Base-by-base conservation (phyloP, 2,888 invertebrate species). In the Thalpophila matura region DNA sequence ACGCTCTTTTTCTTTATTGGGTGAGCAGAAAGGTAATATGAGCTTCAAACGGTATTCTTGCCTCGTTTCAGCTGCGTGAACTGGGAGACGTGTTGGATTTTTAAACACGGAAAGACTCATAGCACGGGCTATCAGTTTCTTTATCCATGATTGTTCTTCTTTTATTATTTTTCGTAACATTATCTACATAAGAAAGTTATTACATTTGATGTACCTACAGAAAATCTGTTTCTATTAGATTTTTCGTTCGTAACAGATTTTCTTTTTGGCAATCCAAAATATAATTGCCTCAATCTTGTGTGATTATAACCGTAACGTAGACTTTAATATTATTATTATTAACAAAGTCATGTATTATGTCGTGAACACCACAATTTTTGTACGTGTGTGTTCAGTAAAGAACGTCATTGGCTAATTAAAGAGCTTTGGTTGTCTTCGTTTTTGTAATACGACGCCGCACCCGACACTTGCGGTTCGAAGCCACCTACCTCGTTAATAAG, bases 381-480 rank as follows among this genome's bases (percentile, higher is more conserved):
- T 3, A n/a, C 6, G 46, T 38, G 16, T 45, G 18, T 46, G 38
- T 54, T 38, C 26, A 18, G 12, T 47, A 38, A 54, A 54, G 45
- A 64, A 64, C 54, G 63, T 64, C 67, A 70, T 72, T 75, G 45
- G 84, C 87, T 89, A 91, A 92, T 91, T 91, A 89, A 88, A 85
- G 86, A 83, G 76, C 82, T 81, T 79, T 65, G 66, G 82, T 84
- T 83, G 79, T 83, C 71, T 86, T 86, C 81, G 85, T 89, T 90
- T 90, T 90, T 89, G 91, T 88, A 88, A 89, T 81, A 71, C 80
- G 84, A 89, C 65, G 74, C 88, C 72, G 68, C 79, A 76, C 72
- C 74, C 78, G 83, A 81, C 84, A 83, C 81, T 83, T 79, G 86
- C 78, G 85, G 84, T 79, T 78, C 43, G 56, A 47, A 55, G 74